Base-by-base conservation (phyloP, 2,113 vertebrate species). In the Anolis carolinensis region DNA sequence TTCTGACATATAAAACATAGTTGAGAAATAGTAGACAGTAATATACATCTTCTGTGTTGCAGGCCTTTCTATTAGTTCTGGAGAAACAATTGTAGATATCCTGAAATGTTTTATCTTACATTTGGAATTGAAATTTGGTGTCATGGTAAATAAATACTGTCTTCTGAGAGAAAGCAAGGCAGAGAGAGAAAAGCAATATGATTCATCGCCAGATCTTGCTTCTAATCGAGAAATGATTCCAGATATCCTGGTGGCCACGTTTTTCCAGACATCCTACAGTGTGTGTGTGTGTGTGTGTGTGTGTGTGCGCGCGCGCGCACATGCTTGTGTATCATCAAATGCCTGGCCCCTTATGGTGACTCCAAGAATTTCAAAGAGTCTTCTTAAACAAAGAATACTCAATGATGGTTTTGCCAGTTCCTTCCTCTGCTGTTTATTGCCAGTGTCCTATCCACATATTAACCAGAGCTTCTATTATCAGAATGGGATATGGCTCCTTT, bases 91-190 rank as follows among this genome's bases (percentile, higher is more conserved):
- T 0, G 0, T 30, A 25, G 10, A 85, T 23, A 78, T 68, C 52
- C 85, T 85, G 7, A 83, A 82, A 84, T 77, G 21, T 0, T 90
- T 92, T 91, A 84, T 63, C 34, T 34, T 91, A 9, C 20, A 84
- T 79, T 85, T 0, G 39, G 11, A 75, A 81, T 88, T 76, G 18
- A 63, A 82, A 77, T 50, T 44, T 89, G 30, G 23, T 63, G 30
- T 32, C 14, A 4, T 59, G 48, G 75, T 90, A 85, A 63, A 63
- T 90, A 85, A 63, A 63, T 34, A 16, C 27, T 63, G 7, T 39
- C 16, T 18, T 11, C 71, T 5, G 5, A 65, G 21, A 25, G 3
- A 14, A 39, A 3, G 20, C 67, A n/a, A 84, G 75, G 0, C 3
- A 48, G 13, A 23, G 21, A 48, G 59, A 65, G 39, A 44, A 44